Evolutionary conservation across 2,113 vertebrate genomes (phyloP), one percentile per base, ranked within the genome.

Genomic region (Zeus faber): DNA sequence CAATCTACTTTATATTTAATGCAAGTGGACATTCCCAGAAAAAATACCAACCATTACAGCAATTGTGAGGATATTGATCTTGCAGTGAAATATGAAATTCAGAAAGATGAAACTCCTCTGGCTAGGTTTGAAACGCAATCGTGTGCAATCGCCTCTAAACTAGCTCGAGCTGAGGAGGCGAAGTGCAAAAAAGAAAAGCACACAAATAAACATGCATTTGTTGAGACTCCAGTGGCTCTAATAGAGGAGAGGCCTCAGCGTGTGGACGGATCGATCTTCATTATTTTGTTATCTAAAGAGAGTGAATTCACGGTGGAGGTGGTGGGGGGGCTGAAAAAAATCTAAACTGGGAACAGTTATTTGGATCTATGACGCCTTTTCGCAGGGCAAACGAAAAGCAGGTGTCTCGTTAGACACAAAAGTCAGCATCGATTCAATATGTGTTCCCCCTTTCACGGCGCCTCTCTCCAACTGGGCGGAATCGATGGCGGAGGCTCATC

Each of bases 321-420:
- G n/a, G n/a, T n/a, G n/a, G n/a, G n/a, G n/a, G n/a, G n/a, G n/a
- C n/a, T n/a, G n/a, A n/a, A n/a, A n/a, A n/a, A 40, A 56, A 58
- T 24, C 41, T 52, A 51, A 73, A 47, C 64, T 62, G 76, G 62
- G 66, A 74, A 74, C 50, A 72, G 70, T 76, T 79, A 74, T 75
- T 76, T 62, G 67, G 70, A 72, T 65, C 63, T 57, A 68, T 71
- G 57, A 78, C 70, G 77, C 54, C 76, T 72, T 82, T 83, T 83
- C 51, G 50, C 55, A 51, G 52, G 70, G 71, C 70, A 66, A 75
- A 72, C 68, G 58, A 26, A 80, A 78, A 67, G 63, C 76, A 83
- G 81, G 86, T 74, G 83, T 82, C 85, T 89, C 82, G 86, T 89
- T 87, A 88, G 79, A 85, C 35, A 46, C 74, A 77, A 83, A 82